Evolutionary conservation across 1,140 invertebrate species (phyloP).

Genomic region (Drosophila malerkotliana): DNA sequence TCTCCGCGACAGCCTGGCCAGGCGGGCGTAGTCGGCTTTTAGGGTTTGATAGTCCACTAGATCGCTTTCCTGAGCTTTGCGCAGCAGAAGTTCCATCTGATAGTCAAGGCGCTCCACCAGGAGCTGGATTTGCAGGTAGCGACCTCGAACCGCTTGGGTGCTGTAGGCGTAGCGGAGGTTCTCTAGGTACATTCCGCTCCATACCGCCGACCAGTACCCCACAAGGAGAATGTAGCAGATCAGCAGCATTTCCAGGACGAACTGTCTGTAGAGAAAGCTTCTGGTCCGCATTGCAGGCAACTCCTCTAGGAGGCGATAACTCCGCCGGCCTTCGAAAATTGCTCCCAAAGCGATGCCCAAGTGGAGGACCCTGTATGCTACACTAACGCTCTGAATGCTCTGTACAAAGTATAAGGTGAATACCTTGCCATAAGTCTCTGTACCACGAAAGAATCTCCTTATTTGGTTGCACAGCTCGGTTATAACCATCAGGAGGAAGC

Average conservation of each 20-base stretch:
- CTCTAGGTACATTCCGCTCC: neutral
- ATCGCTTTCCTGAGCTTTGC: neutral
- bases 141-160: slow-evolving; percentile 53
- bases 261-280: neutral
- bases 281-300: slow-evolving; percentile 17
- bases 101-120: slow-evolving; percentile 52
- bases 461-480: slow-evolving; percentile 20
- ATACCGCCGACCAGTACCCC: neutral
- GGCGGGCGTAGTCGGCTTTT: slow-evolving; percentile 41
- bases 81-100: slow-evolving; percentile 33
- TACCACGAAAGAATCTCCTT: neutral
- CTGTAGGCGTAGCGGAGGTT: slow-evolving; percentile 28
- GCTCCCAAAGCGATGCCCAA: slow-evolving; percentile 28
- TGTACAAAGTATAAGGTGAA: slow-evolving; percentile 12
- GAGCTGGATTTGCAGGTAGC: slow-evolving; percentile 54
- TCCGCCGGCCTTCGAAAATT: slow-evolving; percentile 16
- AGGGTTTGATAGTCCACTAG: slow-evolving; percentile 17
- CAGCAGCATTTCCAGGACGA: slow-evolving; percentile 26
- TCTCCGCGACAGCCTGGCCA: slow-evolving; percentile 33
- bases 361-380: slow-evolving; percentile 47
- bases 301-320: slow-evolving; percentile 29
- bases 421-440: neutral
- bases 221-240: neutral
- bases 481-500: slow-evolving; percentile 32
- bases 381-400: slow-evolving; percentile 31